phyloP scores from a whole-genome alignment of 2,797 vertebrate genomes.

The Erithacus rubecula region DNA sequence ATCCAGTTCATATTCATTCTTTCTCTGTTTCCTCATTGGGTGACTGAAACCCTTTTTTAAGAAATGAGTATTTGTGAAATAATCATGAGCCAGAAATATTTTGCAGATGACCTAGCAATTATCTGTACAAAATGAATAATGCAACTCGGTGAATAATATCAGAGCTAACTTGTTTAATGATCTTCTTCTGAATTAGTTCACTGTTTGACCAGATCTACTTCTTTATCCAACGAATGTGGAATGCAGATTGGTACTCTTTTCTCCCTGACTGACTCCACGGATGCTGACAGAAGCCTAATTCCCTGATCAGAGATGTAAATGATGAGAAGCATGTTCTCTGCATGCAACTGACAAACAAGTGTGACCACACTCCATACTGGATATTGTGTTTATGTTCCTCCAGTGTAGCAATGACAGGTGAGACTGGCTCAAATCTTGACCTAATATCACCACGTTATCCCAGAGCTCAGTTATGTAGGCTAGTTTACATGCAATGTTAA shows the following conservation, averaged over 20 bases:
- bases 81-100: not conserved
- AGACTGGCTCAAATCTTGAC: not conserved
- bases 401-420: not conserved
- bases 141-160: not conserved
- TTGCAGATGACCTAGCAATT: not conserved
- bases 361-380: not conserved
- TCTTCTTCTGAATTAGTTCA: not conserved
- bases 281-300: not conserved
- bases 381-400: not conserved
- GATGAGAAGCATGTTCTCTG: not conserved
- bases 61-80: not conserved
- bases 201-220: not conserved
- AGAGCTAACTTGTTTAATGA: not conserved
- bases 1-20: not conserved
- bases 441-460: not conserved
- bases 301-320: not conserved
- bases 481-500: not conserved
- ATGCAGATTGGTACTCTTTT: not conserved
- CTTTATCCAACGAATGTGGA: not conserved
- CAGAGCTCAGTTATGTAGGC: not conserved
- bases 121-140: not conserved
- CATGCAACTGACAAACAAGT: not conserved
- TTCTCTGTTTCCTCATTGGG: not conserved
- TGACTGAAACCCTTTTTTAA: not conserved
- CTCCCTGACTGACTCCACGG: not conserved